A percentile compares a stretch with the other conserved stretches of the same genome.
Conservation (phyloP, 2,797 vertebrate species). For the Typhlichthys eigenmanni region DNA sequence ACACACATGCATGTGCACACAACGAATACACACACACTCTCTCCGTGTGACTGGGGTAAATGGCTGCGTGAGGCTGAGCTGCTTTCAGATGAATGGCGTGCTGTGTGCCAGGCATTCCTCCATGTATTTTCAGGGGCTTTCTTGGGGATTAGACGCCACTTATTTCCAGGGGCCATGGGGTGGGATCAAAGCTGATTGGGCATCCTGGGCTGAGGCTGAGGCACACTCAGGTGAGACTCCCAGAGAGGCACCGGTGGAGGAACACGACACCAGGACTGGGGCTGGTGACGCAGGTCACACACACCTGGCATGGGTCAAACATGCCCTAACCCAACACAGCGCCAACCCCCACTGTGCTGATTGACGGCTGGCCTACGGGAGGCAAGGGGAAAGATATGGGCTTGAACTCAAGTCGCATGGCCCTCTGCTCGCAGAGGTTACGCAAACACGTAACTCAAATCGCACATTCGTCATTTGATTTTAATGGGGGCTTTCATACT, state of each 20-base stretch:
- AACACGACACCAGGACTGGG: conserved; percentile 49
- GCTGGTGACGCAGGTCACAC: conserved; percentile 45
- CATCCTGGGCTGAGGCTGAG: conserved; percentile 50
- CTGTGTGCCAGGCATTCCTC: conserved; percentile 78
- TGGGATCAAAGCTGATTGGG: conserved; percentile 71
- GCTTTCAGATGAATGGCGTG: conserved; percentile 65
- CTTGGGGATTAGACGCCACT: conserved; percentile 70
- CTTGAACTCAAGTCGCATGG: conserved; percentile 29
- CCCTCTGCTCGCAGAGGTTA: conserved; percentile 34
- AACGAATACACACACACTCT: conserved; percentile 18
- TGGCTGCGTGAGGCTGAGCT: conserved; percentile 62
- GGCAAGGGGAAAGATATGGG: conserved; percentile 16
- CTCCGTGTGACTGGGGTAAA: conserved; percentile 41
- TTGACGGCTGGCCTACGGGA: conserved; percentile 48
- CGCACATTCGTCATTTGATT: conserved; percentile 26
- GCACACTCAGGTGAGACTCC: conserved; percentile 46
- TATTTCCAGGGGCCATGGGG: conserved; percentile 67
- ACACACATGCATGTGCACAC: conserved; percentile 25
- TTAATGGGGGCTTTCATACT: conserved; percentile 20
- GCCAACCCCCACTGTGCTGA: conserved; percentile 44
- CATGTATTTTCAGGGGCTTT: conserved; percentile 69
- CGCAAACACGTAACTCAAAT: conserved; percentile 48
- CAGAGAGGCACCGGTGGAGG: conserved; percentile 25
- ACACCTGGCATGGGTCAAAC: conserved; percentile 61
- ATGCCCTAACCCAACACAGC: conserved; percentile 41